Percentiles rank a stretch among this genome's conserved stretches.
phyloP scores from a whole-genome alignment of 2,888 invertebrate genomes.

The Capitulum mitella region DNA sequence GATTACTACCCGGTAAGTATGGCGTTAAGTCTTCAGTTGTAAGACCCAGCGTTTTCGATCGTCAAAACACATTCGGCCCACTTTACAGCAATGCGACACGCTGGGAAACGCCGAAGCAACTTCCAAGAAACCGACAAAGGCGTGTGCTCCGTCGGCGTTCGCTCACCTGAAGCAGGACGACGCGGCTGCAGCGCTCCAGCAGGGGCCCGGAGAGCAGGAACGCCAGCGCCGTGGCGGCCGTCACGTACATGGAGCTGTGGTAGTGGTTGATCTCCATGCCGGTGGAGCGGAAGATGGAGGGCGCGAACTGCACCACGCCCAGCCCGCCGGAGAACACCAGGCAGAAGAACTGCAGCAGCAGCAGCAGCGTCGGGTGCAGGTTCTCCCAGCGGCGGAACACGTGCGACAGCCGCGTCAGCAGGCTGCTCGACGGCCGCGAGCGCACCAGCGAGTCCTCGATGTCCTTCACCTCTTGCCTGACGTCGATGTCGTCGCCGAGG shows the following conservation, averaged over 20 bases:
- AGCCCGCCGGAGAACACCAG: conserved; percentile 1
- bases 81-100: neutral
- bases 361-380: conserved; percentile 1
- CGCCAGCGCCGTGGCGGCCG: neutral
- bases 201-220: neutral
- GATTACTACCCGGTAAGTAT: too few species aligned
- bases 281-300: neutral
- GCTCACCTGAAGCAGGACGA: conserved; percentile 1
- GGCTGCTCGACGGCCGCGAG: neutral
- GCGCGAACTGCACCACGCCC: neutral
- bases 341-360: conserved; percentile 21
- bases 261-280: neutral
- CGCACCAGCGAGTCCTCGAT: neutral
- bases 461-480: neutral
- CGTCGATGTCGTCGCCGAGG: neutral
- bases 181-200: neutral
- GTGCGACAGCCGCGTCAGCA: neutral
- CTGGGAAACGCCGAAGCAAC: too few species aligned
- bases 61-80: too few species aligned
- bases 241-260: neutral
- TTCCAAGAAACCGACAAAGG: too few species aligned
- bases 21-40: too few species aligned
- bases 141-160: too few species aligned
- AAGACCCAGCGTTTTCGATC: too few species aligned
- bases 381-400: conserved; percentile 9